Evolutionary conservation across 2,797 vertebrate genomes (phyloP).

Genomic region (Thunnus albacares): DNA sequence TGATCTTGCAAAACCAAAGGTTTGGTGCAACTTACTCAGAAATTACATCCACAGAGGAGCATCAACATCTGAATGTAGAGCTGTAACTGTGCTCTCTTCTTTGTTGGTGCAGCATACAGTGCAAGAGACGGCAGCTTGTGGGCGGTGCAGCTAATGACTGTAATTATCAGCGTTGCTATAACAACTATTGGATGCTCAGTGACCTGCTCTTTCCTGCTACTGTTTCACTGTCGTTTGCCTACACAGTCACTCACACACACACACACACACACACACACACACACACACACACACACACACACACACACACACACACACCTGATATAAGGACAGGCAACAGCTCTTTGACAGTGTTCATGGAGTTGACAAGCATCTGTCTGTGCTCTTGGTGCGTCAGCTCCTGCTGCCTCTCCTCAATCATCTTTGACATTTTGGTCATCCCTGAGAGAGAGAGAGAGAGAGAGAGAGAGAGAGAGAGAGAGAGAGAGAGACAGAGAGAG

Average conservation of each 20-base stretch:
- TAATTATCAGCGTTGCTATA: slow-evolving; percentile 84
- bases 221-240: slow-evolving; percentile 18
- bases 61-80: neutral
- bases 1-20: neutral
- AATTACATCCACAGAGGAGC: neutral
- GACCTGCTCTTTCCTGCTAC: slow-evolving; percentile 35
- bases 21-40: neutral
- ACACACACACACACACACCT: slow-evolving; percentile 74
- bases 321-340: slow-evolving; percentile 97
- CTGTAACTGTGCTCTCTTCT: slow-evolving; percentile 14
- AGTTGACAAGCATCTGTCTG: slow-evolving; percentile 95
- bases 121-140: slow-evolving; percentile 34
- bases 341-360: slow-evolving; percentile 98
- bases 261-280: slow-evolving; percentile 57
- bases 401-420: slow-evolving; percentile 98
- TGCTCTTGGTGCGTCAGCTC: slow-evolving; percentile 98
- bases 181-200: slow-evolving; percentile 72
- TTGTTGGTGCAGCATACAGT: slow-evolving; percentile 20
- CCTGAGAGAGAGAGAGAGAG: slow-evolving; percentile 77
- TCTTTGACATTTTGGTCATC: slow-evolving; percentile 99
- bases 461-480: too few species aligned
- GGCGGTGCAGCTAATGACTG: slow-evolving; percentile 75
- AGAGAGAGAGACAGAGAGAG: neutral
- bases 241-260: slow-evolving; percentile 24
- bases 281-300: slow-evolving; percentile 23